Evolutionary conservation across 2,797 vertebrate genomes (phyloP), one percentile per base, ranked within the genome.

Genomic region (Hypotaenidia philippensis): DNA sequence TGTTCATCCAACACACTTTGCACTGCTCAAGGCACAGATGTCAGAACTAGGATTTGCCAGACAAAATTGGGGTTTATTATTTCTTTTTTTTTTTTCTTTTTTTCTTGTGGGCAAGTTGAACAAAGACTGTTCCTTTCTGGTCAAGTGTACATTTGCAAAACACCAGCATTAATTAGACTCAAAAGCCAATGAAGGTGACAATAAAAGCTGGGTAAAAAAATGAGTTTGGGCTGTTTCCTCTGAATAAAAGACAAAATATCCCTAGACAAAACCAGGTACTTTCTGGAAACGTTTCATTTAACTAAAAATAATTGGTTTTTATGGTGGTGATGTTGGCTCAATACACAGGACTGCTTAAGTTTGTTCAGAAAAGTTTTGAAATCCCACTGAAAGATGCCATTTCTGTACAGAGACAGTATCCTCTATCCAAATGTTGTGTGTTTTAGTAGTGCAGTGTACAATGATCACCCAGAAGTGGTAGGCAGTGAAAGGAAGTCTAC

Each of bases 261-360:
- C 22, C 70, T 69, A 66, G 68, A 69, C 3, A 87, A 65, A 83
- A 75, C 11, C 19, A 49, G 14, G 29, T 13, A 34, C 16, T 55
- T 92, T 57, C 36, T 77, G 49, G 64, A 93, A 94, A 52, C 36
- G 53, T 75, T 83, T 82, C 7, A 59, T 55, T 89, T 83, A 87
- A 64, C 23, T 68, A 18, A 52, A 63, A 44, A 25, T 14, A 83
- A 69, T 47, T 18, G 31, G 22, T 16, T 72, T 66, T 45, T 23
- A 27, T 17, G 22, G 34, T 21, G 11, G 23, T 44, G 19, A 75
- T 55, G 26, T 61, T 74, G 79, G 68, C 27, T 23, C 31, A 52
- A 59, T 8, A 53, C 8, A 64, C 13, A 47, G 27, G 21, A 12
- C 25, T 86, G 34, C 12, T 61, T 59, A 78, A 79, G 11, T 27